Evolutionary conservation across 1,140 invertebrate species (phyloP), one percentile per base, ranked within the genome.

Genomic region (Mamestra configurata): DNA sequence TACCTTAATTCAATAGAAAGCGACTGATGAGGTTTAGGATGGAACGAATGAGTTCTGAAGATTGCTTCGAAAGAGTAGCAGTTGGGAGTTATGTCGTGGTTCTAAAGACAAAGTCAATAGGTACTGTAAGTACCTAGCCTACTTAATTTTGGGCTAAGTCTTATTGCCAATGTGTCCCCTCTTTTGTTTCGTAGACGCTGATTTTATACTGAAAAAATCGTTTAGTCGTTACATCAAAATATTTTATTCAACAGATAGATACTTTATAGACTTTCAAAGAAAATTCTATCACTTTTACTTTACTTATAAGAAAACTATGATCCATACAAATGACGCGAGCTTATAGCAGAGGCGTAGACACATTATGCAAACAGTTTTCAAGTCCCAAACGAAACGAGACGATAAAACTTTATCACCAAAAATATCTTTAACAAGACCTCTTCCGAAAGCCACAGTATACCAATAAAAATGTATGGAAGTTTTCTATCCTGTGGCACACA

Each of bases 341-440:
- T 70, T 27, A 70, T 70, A 70, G 11, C 46, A 49, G 24, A 70
- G 18, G 35, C 18, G 66, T 24, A 70, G 66, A 49, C 22, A 70
- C 22, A 70, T 70, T 70, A 70, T 70, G 66, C 66, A 70, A 70
- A 70, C 66, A 70, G 40, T 68, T 46, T 49, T 70, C 40, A 46
- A 70, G 40, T 70, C 5, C 40, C 22, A 20, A 70, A 70, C 40
- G 20, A 11, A 49, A 46, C 11, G 11, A 18, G 53, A 5, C 13
- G 6, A 40, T 70, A 70, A 70, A 70, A 70, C 4, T 70, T 70
- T 46, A 70, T 46, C 24, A 35, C 43, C 15, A 35, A 71, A 53
- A 71, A 51, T 35, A 53, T 51, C 31, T 24, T 5, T 35, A 53
- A 71, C 49, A 53, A 18, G 53, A 53, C 27, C 24, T 1, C n/a